Evolutionary conservation across 2,113 vertebrate genomes (phyloP).

Genomic region (Panthera tigris): DNA sequence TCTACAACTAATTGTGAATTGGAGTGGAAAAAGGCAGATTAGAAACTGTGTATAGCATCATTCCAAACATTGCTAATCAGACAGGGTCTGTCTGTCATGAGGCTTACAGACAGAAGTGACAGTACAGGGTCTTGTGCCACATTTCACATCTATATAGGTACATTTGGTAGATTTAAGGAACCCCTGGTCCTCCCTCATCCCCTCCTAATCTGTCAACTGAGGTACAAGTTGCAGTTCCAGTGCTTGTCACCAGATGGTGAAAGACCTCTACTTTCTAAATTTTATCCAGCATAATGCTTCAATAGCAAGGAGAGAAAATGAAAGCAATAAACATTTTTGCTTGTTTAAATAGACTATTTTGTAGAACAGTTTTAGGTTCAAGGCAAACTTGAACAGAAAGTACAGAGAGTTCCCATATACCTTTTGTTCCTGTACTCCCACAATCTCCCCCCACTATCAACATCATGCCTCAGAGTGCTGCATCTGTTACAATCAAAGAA

Average conservation of each 20-base stretch:
- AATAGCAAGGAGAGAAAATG: neutral
- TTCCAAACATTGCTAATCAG: neutral
- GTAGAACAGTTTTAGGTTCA: neutral
- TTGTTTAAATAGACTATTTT: neutral
- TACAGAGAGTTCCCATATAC: neutral
- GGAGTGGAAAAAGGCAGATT: neutral
- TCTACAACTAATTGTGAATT: neutral
- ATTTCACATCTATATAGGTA: neutral
- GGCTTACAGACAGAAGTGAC: neutral
- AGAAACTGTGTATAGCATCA: neutral
- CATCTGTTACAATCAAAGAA: neutral
- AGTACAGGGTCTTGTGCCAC: neutral
- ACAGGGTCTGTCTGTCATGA: neutral
- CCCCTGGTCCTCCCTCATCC: neutral
- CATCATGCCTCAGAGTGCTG: neutral
- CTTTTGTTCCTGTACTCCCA: neutral
- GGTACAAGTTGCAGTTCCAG: neutral
- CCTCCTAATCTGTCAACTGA: neutral
- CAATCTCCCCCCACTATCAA: neutral
- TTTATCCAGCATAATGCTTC: neutral
- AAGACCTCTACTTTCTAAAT: neutral
- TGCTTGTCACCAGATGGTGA: neutral
- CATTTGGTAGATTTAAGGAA: neutral
- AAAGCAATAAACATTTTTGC: neutral
- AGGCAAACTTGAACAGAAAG: neutral